These are phyloP conservation scores for Pygmarrhopalites habei DNA, from an alignment of 1,140 invertebrate genomes.

Conservation along the genomic window DNA sequence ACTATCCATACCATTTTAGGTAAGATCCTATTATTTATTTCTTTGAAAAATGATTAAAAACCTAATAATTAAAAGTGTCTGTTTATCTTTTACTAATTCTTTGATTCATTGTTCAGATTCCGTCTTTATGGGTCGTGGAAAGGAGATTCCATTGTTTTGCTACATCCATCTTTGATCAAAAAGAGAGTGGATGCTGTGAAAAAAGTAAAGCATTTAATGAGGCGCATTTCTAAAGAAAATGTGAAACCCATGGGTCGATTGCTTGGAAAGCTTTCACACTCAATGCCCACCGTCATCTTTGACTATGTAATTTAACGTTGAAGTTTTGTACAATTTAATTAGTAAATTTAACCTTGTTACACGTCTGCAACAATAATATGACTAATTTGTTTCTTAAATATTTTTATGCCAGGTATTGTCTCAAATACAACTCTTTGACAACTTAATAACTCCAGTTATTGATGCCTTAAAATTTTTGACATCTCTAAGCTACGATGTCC, in stretches of 20 bases:
- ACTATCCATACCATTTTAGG: constrained; percentile 86
- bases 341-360: neutral
- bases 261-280: constrained; percentile 94
- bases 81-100: too few species aligned
- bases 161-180: constrained; percentile 73
- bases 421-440: constrained; percentile 96
- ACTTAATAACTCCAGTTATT: constrained; percentile 90
- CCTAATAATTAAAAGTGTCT: too few species aligned
- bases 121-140: constrained; percentile 91
- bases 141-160: constrained; percentile 65
- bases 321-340: neutral
- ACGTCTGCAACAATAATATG: too few species aligned
- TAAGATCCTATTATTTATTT: constrained; percentile 41
- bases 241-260: constrained; percentile 91
- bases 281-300: constrained; percentile 87
- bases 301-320: constrained; percentile 90
- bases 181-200: constrained; percentile 78
- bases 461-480: constrained; percentile 97
- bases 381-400: neutral
- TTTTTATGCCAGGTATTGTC: constrained; percentile 55
- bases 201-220: constrained; percentile 93
- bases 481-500: constrained; percentile 88
- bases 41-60: neutral
- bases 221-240: constrained; percentile 95
- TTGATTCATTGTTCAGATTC: constrained; percentile 64